Base-by-base conservation (phyloP, 2,113 vertebrate genomes). In the Corydoras maculifer region DNA sequence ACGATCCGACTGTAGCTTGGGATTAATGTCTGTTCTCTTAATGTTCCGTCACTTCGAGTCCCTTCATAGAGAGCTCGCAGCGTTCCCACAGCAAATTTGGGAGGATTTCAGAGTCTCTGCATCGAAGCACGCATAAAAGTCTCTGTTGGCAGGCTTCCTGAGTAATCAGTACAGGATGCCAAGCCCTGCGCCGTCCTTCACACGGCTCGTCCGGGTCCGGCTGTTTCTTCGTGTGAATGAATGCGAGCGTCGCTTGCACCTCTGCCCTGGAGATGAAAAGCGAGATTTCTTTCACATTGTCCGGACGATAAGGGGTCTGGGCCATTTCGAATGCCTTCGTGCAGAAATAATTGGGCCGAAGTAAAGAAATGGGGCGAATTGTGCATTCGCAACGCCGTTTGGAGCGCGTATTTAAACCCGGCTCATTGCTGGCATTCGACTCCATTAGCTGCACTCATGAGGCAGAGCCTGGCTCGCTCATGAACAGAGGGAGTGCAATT, bases 361-460 rank as follows among this genome's bases (percentile, higher is more conserved):
- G 35, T 54, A 53, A 43, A 4, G 29, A 9, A n/a, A 49, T 29
- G 43, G 48, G 59, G 61, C 60, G 13, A 62, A 66, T 72, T 54
- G 15, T 62, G 58, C 15, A 58, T 73, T 61, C 61, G 30, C 31
- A 18, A 30, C 57, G 70, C 72, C 68, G 68, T 71, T 72, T 69
- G n/a, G 18, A 65, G 51, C 15, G 3, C 53, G 65, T 31, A 62
- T 74, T 74, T n/a, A 65, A 70, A 64, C 58, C 5, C 29, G 8
- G 31, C 60, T 65, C 55, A 75, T 70, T 50, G 54, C 54, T 68
- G 71, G 35, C 68, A 77, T 77, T 77, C 62, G 53, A 74, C 58
- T 71, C 11, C 58, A 14, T 71, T 54, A 62, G 68, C 50, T 54
- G 31, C 32, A 67, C 18, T n/a, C 11, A 10, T 54, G 61, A 32